Evolutionary conservation across 2,888 invertebrate genomes (phyloP).

Genomic region (Drosophila infuscata): DNA sequence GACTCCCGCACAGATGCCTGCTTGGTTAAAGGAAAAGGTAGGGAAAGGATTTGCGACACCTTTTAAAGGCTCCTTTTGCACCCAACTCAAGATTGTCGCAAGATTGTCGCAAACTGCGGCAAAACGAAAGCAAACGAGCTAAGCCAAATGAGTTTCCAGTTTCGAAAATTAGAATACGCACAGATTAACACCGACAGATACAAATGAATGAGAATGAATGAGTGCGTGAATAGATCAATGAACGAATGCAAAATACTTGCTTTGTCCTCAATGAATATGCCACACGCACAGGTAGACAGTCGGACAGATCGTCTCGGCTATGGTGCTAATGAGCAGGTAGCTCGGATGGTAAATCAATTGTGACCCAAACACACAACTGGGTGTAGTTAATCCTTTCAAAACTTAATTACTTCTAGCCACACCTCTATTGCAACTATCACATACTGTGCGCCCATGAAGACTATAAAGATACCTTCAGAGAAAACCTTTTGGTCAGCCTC

Average conservation of each 20-base stretch:
- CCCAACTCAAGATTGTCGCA: conserved; percentile 42
- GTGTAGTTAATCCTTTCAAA: conserved; percentile 70
- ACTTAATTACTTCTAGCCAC: conserved; percentile 64
- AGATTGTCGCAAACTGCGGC: conserved; percentile 57
- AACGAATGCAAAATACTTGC: conserved; percentile 22
- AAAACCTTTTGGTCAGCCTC: too few species aligned
- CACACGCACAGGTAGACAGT: conserved; percentile 50
- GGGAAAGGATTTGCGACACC: conserved; percentile 57
- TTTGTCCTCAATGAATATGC: conserved; percentile 31
- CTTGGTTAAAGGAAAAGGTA: background rate
- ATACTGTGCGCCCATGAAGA: background rate
- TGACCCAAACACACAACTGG: conserved; percentile 23
- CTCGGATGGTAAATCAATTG: conserved; percentile 52
- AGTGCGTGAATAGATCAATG: conserved; percentile 20
- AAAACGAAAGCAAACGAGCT: conserved; percentile 61
- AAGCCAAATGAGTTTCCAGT: conserved; percentile 58
- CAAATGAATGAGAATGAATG: conserved; percentile 17
- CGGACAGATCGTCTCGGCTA: conserved; percentile 11
- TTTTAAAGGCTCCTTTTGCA: conserved; percentile 20
- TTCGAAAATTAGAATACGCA: conserved; percentile 50
- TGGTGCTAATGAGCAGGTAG: conserved; percentile 68
- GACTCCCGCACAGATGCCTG: conserved; percentile 50
- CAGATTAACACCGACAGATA: conserved; percentile 29
- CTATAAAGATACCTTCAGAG: background rate
- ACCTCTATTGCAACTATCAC: conserved; percentile 14